Base-by-base conservation (phyloP, 2,888 invertebrate genomes). In the Drosophila emarginata region DNA sequence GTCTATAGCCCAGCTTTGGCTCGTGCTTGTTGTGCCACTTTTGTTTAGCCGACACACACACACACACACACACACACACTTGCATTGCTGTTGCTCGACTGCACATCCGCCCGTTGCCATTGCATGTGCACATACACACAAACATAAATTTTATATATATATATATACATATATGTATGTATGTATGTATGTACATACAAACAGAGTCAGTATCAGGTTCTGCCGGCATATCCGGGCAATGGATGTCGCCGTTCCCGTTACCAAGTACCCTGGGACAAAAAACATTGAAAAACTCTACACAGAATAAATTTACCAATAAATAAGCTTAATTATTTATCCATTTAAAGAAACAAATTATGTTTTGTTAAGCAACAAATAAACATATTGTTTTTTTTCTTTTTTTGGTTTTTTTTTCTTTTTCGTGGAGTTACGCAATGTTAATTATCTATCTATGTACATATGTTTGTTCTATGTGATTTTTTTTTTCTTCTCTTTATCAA, bases 51-150 rank as follows among this genome's bases (percentile, higher is more conserved):
- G 51, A 18, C 52, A 67, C 51, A 37, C 45, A 65, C 57, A 59
- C 50, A 28, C 28, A 28, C n/a, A n/a, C n/a, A 32, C 32, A 14
- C n/a, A 39, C 54, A 26, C 65, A 61, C 39, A 39, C 21, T 58
- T 9, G 72, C 72, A 73, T 58, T 51, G 78, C 74, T 78, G 84
- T 78, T 87, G 78, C 81, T 86, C 78, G 84, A 69, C 76, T 82
- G 84, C 84, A 82, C 81, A 80, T 82, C 81, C 87, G 87, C 81
- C 54, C 80, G 80, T 63, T 75, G 70, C 72, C 85, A 84, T 79
- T 84, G 81, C 77, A 85, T 82, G 85, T 80, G 81, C 81, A 87
- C 73, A 77, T 79, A 71, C 78, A 76, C 76, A 60, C 60, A 40
- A 32, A 32, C 32, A 12, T 36, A 21, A 50, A 7, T 36, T 5